Percentiles rank a stretch among this genome's conserved stretches.
Evolutionary conservation across 1,140 invertebrate genomes (phyloP).

Genomic region (Euwallacea similis): DNA sequence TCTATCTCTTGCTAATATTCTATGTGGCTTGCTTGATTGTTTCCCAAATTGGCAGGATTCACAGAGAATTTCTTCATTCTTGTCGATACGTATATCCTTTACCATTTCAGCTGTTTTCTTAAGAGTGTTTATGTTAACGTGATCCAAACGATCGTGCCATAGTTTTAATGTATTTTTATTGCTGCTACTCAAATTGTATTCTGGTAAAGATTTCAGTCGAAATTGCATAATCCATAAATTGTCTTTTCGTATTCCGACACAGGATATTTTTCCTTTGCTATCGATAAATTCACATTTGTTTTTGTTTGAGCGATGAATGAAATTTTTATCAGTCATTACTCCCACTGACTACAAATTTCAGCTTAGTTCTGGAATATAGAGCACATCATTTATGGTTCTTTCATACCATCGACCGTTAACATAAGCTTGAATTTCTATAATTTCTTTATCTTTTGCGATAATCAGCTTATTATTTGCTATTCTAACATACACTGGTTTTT

Average conservation of each 20-base stretch:
- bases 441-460: conserved; percentile 36
- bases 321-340: conserved; percentile 33
- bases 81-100: conserved; percentile 10
- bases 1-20: conserved; percentile 31
- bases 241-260: conserved; percentile 16
- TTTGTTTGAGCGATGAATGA: conserved; percentile 23
- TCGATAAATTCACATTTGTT: conserved; percentile 29
- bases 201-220: background rate
- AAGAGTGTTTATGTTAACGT: conserved; percentile 50
- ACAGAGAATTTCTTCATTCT: conserved; percentile 42
- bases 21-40: conserved; percentile 28
- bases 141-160: conserved; percentile 53
- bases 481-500: conserved; percentile 23
- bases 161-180: conserved; percentile 38
- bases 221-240: conserved; percentile 37
- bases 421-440: conserved; percentile 39
- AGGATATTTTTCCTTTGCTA: conserved; percentile 25
- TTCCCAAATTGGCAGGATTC: conserved; percentile 52
- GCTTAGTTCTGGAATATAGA: conserved; percentile 24
- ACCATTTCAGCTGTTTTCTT: conserved; percentile 1
- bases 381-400: conserved; percentile 26
- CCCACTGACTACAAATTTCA: conserved; percentile 31
- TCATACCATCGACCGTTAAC: conserved; percentile 27
- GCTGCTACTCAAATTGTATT: conserved; percentile 10
- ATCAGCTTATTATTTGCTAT: conserved; percentile 43